These are phyloP conservation scores for Eupithecia pulchellata DNA, from an alignment of 2,888 invertebrate species.

Conservation along the genomic window DNA sequence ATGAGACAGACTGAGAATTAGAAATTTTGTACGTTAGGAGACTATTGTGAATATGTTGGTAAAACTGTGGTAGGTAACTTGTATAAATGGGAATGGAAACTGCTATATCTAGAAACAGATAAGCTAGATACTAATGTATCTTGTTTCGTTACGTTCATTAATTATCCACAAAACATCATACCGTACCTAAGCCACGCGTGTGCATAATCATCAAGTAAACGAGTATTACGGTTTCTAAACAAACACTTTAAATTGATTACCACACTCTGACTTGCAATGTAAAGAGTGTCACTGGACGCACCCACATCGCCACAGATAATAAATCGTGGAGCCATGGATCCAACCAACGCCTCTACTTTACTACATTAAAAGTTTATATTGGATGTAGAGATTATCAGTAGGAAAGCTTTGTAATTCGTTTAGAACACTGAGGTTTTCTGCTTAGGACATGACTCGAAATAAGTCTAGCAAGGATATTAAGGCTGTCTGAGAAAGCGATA, in stretches of 20 bases:
- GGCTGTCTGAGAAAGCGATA: no score
- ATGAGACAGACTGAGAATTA: no score
- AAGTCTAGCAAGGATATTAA: background rate
- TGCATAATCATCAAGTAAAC: background rate
- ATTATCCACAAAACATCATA: constrained; percentile 2
- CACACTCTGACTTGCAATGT: constrained; percentile 27
- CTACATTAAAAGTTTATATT: constrained; percentile 55
- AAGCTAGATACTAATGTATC: background rate
- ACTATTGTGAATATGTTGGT: no score
- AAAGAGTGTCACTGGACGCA: constrained; percentile 27
- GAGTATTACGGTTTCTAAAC: constrained; percentile 21
- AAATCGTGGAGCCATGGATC: constrained; percentile 19
- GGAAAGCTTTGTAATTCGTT: constrained; percentile 12
- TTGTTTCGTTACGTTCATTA: background rate
- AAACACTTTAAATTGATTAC: constrained; percentile 29
- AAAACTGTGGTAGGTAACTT: background rate
- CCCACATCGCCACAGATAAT: constrained; percentile 33
- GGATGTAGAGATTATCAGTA: constrained; percentile 17
- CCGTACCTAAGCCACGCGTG: background rate
- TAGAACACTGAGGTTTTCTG: background rate
- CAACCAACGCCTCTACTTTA: constrained; percentile 58
- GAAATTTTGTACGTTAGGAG: no score
- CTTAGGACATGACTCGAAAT: background rate
- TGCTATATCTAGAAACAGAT: no score
- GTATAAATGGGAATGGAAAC: background rate